Evolutionary conservation across 1,140 invertebrate genomes (phyloP), one percentile per base, ranked within the genome.

Genomic region (Drosophila orosa): DNA sequence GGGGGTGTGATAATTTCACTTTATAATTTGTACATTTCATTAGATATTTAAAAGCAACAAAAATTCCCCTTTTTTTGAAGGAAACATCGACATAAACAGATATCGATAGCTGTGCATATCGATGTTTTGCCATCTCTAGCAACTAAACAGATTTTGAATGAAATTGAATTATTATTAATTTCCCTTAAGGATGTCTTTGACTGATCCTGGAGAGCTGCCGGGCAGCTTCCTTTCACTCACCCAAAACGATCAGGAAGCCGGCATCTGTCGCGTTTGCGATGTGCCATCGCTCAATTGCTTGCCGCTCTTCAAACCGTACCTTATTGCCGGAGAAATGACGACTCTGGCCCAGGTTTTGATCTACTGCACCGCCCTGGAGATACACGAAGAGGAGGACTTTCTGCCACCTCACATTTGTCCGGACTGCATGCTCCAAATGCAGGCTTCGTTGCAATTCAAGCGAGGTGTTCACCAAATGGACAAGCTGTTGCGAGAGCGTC

Each of bases 251-350:
- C 25, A 13, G n/a, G 19, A 33, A 17, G 10, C 2, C 4, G 19
- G 13, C 12, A 13, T 55, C 1, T 90, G 87, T 25, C 87, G 87
- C 5, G 63, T 75, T 1, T 90, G 87, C 50, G 52, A 90, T 56
- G 37, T 37, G 0, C 25, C 52, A 8, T 73, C 74, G 0, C 12
- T 17, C 1, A 48, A 68, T 10, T 67, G 52, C 33, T 25, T 68
- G 13, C 54, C 75, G 4, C 62, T 91, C 2, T 78, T 75, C 31
- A 47, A 69, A 17, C 58, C 61, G 1, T 67, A 68, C 0, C 6
- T 55, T 0, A 42, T 89, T 25, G 47, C 50, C 47, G 89, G 69
- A 9, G 68, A 89, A 31, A 6, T 61, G 12, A 82, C 62, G 0
- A 89, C 80, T 1, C 42, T 90, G 35, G 80, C 80, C 12, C 50